A percentile compares a stretch with the other conserved stretches of the same genome.
These are phyloP conservation scores for Axinella damicornis DNA, from an alignment of 37 sponge, comb jelly and placozoan genomes.

Conservation along the genomic window DNA sequence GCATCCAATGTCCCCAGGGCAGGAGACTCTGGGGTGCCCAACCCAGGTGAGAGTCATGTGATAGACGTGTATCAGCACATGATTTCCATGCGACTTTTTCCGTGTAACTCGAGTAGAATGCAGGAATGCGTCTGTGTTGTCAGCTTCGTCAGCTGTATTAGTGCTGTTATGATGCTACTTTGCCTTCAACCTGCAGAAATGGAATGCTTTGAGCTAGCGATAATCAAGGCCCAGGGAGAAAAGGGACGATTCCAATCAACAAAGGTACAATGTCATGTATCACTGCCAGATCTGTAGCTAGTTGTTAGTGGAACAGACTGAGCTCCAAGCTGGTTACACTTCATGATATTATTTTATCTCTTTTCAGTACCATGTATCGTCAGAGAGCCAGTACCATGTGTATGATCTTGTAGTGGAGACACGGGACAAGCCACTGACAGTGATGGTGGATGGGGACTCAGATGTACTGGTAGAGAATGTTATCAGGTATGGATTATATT, in stretches of 20 bases:
- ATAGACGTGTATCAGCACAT: background rate
- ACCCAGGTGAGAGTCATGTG: slow-evolving; percentile 78
- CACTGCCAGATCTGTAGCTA: background rate
- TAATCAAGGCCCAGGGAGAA: slow-evolving; percentile 40
- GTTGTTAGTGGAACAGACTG: no score
- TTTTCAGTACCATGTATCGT: slow-evolving; percentile 38
- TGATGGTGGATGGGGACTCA: slow-evolving; percentile 73
- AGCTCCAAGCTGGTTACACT: no score
- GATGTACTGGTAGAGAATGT: slow-evolving; percentile 71
- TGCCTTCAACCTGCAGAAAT: slow-evolving; percentile 29
- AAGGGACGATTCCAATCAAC: slow-evolving; percentile 49
- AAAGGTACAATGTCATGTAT: slow-evolving; percentile 10
- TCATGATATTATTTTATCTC: no score
- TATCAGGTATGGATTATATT: slow-evolving; percentile 59
- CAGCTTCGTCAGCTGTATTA: no score
- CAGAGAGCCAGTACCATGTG: slow-evolving; percentile 61
- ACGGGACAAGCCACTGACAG: slow-evolving; percentile 74
- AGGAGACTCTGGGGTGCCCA: slow-evolving; percentile 71
- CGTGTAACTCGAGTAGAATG: no score
- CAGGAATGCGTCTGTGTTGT: no score
- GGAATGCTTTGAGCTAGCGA: slow-evolving; percentile 63
- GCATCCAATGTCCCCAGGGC: slow-evolving; percentile 76
- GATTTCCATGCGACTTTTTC: slow-evolving; percentile 31
- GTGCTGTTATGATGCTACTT: no score
- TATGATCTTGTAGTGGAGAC: slow-evolving; percentile 63